Conservation (phyloP, 2,113 vertebrate species). For the Anguilla rostrata region DNA sequence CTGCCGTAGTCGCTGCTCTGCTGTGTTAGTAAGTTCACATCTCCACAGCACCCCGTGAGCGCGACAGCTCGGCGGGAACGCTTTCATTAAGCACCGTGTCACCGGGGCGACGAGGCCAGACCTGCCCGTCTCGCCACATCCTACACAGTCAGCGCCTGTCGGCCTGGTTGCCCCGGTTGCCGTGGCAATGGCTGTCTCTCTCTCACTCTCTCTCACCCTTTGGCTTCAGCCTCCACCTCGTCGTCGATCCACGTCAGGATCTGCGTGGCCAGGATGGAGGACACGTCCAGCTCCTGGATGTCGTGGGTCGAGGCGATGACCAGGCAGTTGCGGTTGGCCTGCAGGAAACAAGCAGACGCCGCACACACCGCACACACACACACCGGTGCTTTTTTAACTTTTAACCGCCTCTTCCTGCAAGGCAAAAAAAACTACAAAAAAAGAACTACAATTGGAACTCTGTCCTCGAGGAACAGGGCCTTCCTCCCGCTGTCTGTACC, state of each 20-base stretch:
- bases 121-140: conserved; percentile 9
- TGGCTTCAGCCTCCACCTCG: conserved; percentile 82
- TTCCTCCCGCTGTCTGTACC: conserved; percentile 63
- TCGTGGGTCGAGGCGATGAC: conserved; percentile 96
- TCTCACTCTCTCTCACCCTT: conserved; percentile 89
- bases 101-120: neutral
- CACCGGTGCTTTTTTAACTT: too few species aligned
- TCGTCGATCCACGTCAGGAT: conserved; percentile 97
- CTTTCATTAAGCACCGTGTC: neutral
- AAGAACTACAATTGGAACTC: neutral
- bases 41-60: too few species aligned
- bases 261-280: conserved; percentile 92
- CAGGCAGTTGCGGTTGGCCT: conserved; percentile 97
- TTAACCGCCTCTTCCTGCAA: neutral
- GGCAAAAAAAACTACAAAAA: neutral
- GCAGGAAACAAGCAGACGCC: conserved; percentile 36
- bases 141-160: neutral
- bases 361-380: too few species aligned
- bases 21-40: too few species aligned
- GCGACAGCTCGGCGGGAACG: too few species aligned
- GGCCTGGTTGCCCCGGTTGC: neutral
- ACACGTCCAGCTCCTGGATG: conserved; percentile 96
- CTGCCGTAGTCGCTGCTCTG: too few species aligned
- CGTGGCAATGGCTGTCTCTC: conserved; percentile 59
- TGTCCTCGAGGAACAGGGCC: neutral